Percentiles rank a stretch among this genome's conserved stretches.
Evolutionary conservation across 2,113 vertebrate genomes (phyloP).

Genomic region (Callopanchax toddi): DNA sequence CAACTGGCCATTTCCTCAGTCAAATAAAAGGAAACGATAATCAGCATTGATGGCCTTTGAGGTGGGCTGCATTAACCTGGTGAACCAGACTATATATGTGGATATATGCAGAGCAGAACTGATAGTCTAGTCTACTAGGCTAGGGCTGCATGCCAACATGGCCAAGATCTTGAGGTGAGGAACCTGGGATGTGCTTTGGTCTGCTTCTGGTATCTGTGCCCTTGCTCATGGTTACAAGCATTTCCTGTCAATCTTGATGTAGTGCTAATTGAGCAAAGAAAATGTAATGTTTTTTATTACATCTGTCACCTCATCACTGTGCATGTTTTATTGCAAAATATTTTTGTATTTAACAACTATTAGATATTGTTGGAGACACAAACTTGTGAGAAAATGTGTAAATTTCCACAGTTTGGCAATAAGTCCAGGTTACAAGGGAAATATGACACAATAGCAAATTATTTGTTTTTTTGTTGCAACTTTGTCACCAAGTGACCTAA

Average conservation of each 20-base stretch:
- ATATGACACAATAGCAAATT: too few species aligned
- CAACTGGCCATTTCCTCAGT: constrained; percentile 69
- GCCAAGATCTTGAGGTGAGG: constrained; percentile 54
- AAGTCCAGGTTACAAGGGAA: too few species aligned
- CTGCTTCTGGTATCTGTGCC: constrained; percentile 49
- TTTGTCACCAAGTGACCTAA: too few species aligned
- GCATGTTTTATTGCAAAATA: constrained; percentile 1
- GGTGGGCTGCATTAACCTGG: constrained; percentile 32
- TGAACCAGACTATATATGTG: too few species aligned
- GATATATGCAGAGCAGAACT: too few species aligned
- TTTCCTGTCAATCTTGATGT: constrained; percentile 37
- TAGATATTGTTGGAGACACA: not conserved
- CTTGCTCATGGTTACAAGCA: constrained; percentile 37
- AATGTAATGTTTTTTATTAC: constrained; percentile 36
- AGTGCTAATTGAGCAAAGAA: constrained; percentile 34
- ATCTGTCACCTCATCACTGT: not conserved
- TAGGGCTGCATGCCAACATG: constrained; percentile 41
- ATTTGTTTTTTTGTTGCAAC: too few species aligned
- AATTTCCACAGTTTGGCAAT: too few species aligned
- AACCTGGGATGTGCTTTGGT: constrained; percentile 46
- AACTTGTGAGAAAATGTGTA: too few species aligned
- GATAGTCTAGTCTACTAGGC: too few species aligned
- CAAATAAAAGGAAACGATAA: constrained; percentile 74
- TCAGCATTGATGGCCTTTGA: constrained; percentile 49
- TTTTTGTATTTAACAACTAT: too few species aligned